These are phyloP conservation scores for Tinamus guttatus DNA, from an alignment of 2,113 vertebrate species.

Conservation along the genomic window DNA sequence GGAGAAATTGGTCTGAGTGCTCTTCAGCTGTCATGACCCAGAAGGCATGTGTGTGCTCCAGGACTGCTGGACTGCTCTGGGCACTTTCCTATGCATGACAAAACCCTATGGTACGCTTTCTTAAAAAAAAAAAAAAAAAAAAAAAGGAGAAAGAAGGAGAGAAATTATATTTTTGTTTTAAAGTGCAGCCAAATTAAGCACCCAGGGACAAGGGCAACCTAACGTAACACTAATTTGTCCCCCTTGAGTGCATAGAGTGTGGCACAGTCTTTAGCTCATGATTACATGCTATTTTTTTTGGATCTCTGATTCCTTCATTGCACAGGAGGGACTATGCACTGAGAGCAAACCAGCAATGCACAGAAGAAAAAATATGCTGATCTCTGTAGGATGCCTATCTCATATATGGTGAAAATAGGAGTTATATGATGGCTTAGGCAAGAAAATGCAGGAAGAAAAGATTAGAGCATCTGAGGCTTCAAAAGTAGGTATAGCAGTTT, in stretches of 20 bases:
- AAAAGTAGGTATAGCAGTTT: not conserved
- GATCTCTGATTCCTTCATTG: not conserved
- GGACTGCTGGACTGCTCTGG: rapidly evolving
- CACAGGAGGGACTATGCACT: not conserved
- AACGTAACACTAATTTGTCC: not conserved
- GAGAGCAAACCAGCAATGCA: not conserved
- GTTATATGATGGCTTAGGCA: not conserved
- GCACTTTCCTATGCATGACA: rapidly evolving
- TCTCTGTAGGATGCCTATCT: not conserved
- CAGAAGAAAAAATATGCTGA: not conserved
- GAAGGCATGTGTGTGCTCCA: not conserved
- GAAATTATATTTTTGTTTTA: not conserved
- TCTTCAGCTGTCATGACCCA: not conserved
- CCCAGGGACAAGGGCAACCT: not conserved
- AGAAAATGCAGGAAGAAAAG: not conserved
- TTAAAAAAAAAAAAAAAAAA: not conserved
- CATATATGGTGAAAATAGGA: not conserved
- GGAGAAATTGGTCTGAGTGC: not conserved
- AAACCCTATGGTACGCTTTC: rapidly evolving
- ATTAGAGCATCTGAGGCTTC: conserved; percentile 1
- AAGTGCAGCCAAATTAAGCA: not conserved
- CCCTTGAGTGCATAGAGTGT: not conserved
- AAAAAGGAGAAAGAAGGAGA: not conserved
- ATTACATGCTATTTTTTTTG: not conserved
- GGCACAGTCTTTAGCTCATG: not conserved